phyloP scores from a whole-genome alignment of 2,797 vertebrate genomes.

The Hafferia zeledoni region DNA sequence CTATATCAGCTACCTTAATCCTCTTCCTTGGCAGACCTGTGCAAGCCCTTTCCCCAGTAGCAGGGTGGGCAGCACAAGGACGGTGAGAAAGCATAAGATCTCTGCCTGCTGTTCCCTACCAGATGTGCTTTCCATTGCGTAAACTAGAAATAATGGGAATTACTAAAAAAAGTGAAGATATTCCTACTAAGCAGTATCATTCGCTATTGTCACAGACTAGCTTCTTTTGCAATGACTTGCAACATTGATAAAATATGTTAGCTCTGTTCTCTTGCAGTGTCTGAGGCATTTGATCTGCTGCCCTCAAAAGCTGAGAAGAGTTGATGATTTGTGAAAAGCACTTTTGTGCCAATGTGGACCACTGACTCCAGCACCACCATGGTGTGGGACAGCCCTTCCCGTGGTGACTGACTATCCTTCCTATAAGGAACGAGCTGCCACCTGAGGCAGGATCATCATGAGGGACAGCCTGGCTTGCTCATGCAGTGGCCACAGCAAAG shows the following conservation, averaged over 20 bases:
- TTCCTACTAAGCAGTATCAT: fast-evolving
- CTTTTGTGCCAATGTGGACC: neutral
- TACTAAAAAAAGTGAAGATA: neutral
- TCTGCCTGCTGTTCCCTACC: neutral
- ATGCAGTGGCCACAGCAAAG: neutral
- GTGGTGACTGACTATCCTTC: fast-evolving
- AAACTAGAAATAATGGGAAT: neutral
- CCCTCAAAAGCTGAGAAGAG: neutral
- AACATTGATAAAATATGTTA: neutral
- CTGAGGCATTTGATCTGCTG: neutral
- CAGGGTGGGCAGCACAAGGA: neutral
- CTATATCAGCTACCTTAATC: neutral
- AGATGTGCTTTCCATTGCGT: neutral
- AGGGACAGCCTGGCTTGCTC: fast-evolving
- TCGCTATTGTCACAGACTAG: neutral
- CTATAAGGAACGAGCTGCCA: fast-evolving
- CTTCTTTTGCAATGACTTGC: neutral
- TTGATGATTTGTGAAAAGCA: neutral
- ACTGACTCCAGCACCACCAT: fast-evolving
- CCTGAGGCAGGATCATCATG: neutral
- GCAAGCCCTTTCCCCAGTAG: neutral
- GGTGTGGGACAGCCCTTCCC: neutral
- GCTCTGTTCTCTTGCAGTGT: neutral
- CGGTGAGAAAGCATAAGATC: neutral
- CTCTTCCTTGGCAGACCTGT: neutral